These are phyloP conservation scores for Dromococcyx pavoninus DNA, from an alignment of 2,797 vertebrate genomes.

Conservation along the genomic window DNA sequence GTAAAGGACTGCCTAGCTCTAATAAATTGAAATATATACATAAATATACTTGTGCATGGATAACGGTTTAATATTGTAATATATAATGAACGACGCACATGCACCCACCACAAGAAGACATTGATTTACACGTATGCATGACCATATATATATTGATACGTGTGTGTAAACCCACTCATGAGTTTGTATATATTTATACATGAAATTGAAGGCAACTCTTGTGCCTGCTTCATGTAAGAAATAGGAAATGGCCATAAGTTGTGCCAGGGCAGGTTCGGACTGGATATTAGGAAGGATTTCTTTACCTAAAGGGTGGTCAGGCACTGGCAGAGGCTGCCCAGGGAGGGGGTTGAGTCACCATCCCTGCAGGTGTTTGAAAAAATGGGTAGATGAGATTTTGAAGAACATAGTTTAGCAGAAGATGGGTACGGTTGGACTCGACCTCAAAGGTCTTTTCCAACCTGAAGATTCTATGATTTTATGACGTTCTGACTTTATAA, in stretches of 20 bases:
- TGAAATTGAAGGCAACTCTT: neutral
- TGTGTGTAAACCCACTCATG: neutral
- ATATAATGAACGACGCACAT: neutral
- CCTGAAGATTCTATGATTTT: too few relatives aligned
- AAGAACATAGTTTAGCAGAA: too few relatives aligned
- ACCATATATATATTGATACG: constrained; percentile 7
- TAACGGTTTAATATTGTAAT: constrained; percentile 68
- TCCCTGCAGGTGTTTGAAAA: too few relatives aligned
- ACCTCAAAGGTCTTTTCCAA: too few relatives aligned
- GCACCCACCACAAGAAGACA: neutral
- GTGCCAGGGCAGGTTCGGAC: too few relatives aligned
- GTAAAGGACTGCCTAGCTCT: constrained; percentile 75
- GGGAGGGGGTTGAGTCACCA: too few relatives aligned
- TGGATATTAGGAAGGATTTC: too few relatives aligned
- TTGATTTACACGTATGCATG: neutral
- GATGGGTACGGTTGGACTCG: too few relatives aligned
- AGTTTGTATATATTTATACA: constrained; percentile 16
- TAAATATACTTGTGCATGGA: constrained; percentile 79
- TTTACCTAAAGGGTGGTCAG: too few relatives aligned
- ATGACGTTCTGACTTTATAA: constrained; percentile 20
- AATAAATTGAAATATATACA: constrained; percentile 81
- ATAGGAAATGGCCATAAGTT: too few relatives aligned
- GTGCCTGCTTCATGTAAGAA: neutral
- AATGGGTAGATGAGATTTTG: too few relatives aligned
- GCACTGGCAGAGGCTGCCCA: too few relatives aligned